Evolutionary conservation across 2,888 invertebrate species (phyloP).

Genomic region (Phymatocera aterrima): DNA sequence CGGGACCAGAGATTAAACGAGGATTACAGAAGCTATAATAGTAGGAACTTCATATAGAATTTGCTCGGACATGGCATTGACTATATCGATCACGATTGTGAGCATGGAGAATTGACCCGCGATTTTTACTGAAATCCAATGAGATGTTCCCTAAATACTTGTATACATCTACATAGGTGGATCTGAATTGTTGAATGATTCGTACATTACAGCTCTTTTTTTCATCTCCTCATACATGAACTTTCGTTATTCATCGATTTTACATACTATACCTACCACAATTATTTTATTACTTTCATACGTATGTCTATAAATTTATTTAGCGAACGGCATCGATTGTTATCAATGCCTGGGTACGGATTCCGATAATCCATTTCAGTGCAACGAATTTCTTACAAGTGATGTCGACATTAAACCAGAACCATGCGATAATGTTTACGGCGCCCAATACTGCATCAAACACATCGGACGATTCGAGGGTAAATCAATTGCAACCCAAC

Average conservation of each 20-base stretch:
- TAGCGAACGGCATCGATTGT: constrained; percentile 85
- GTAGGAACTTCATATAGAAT: not conserved
- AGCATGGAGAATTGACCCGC: too few species aligned
- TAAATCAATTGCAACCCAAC: constrained; percentile 74
- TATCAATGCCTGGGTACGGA: constrained; percentile 93
- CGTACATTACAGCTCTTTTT: too few species aligned
- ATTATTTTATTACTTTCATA: constrained; percentile 39
- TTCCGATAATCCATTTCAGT: constrained; percentile 86
- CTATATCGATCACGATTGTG: too few species aligned
- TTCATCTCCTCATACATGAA: not conserved
- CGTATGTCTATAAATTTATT: constrained; percentile 63
- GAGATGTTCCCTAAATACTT: too few species aligned
- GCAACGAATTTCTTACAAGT: constrained; percentile 86
- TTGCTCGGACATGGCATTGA: not conserved
- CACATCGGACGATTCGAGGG: constrained; percentile 94
- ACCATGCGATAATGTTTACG: constrained; percentile 88
- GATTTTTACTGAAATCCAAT: too few species aligned
- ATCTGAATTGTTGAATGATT: too few species aligned
- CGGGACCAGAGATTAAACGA: constrained; percentile 15
- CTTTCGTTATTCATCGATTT: not conserved
- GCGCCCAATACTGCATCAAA: constrained; percentile 94
- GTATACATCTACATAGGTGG: too few species aligned
- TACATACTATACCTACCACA: not conserved
- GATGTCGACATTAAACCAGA: constrained; percentile 81
- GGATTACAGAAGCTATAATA: constrained; percentile 6